Conservation (phyloP, 2,113 vertebrate species). For the Malurus cyaneus region DNA sequence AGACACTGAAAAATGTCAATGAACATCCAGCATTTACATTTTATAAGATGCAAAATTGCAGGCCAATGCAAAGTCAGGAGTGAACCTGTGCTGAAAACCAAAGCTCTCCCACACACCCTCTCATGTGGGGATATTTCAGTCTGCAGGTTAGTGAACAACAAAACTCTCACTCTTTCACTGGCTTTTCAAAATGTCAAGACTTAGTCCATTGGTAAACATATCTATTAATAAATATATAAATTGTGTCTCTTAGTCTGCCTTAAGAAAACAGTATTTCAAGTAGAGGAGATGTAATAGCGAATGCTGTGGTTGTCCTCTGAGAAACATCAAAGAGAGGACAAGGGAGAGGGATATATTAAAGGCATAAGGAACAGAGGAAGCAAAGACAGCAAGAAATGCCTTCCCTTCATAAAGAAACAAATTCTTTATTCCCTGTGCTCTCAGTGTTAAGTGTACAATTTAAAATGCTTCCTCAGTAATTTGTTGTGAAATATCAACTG, state of each 20-base stretch:
- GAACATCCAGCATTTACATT: background rate
- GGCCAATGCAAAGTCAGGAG: background rate
- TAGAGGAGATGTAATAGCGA: background rate
- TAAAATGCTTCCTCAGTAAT: background rate
- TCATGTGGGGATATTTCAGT: background rate
- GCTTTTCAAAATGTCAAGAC: background rate
- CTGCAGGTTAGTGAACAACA: background rate
- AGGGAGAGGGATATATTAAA: background rate
- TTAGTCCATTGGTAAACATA: background rate
- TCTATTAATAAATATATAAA: background rate
- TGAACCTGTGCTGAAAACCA: accelerated
- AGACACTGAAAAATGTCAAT: background rate
- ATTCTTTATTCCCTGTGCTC: background rate
- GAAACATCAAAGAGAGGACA: background rate
- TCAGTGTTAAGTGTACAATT: background rate
- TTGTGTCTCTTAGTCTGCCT: background rate
- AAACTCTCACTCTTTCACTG: background rate
- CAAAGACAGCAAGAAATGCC: background rate
- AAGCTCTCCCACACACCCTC: background rate
- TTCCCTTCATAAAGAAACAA: background rate
- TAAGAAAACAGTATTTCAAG: background rate
- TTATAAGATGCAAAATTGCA: background rate
- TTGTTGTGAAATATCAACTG: background rate
- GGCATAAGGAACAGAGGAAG: background rate
- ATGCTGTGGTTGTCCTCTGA: background rate